These are phyloP conservation scores for Hybognathus amarus DNA, from an alignment of 2,797 vertebrate species.

Conservation along the genomic window DNA sequence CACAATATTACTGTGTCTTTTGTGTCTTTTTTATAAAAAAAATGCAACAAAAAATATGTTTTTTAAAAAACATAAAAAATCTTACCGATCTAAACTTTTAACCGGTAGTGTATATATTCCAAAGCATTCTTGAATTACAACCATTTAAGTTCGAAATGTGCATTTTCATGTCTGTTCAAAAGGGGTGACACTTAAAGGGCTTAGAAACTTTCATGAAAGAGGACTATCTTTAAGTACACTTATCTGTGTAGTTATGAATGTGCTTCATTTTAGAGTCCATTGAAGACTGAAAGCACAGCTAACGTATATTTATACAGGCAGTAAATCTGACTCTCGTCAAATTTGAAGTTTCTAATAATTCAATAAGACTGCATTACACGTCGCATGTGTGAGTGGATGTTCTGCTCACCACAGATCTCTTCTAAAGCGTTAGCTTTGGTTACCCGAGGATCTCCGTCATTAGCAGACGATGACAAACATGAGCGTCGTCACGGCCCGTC, in stretches of 20 bases:
- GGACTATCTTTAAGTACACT: too few relatives aligned
- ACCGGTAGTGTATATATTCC: too few relatives aligned
- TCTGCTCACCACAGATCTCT: background rate
- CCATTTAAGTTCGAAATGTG: too few relatives aligned
- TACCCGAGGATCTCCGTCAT: background rate
- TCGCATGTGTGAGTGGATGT: background rate
- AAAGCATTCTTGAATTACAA: too few relatives aligned
- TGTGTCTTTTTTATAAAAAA: too few relatives aligned
- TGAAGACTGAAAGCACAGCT: background rate
- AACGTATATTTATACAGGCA: background rate
- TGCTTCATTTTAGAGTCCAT: background rate
- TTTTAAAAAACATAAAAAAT: too few relatives aligned
- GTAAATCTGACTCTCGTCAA: background rate
- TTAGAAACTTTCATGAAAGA: too few relatives aligned
- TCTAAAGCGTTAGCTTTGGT: background rate
- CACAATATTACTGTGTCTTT: too few relatives aligned
- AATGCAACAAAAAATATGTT: too few relatives aligned
- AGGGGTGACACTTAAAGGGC: too few relatives aligned
- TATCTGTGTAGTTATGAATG: background rate
- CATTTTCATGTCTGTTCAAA: too few relatives aligned
- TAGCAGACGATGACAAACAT: conserved; percentile 13
- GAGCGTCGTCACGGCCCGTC: background rate
- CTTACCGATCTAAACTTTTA: too few relatives aligned
- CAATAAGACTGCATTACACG: background rate
- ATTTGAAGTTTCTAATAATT: background rate